Base-by-base conservation (phyloP, 1,140 invertebrate genomes). In the Homalodisca vitripennis region DNA sequence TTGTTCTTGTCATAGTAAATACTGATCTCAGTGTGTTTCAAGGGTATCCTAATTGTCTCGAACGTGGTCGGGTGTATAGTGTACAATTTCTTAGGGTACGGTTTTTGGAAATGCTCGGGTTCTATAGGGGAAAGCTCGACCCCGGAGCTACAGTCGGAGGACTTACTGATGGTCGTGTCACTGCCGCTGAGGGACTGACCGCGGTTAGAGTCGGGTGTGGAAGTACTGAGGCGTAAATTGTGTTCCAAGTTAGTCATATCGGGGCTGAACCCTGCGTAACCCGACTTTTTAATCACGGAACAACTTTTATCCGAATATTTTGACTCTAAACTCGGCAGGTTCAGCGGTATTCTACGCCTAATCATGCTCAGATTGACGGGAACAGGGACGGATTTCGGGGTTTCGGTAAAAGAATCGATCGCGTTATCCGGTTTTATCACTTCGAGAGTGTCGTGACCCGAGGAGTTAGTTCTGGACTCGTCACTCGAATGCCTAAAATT, bases 1-100 rank as follows among this genome's bases (percentile, higher is more conserved):
- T 29, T 63, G 27, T 29, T 63, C 29, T 29, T 63, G 10, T 63
- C 60, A n/a, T 63, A 63, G 30, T 63, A 63, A 26, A 63, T 63
- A 32, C 60, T 32, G 30, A 32, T 32, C n/a, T 63, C 60, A 3
- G 60, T 63, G 17, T 63, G 60, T 32, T 63, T 29, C 60, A 63
- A n/a, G 1, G 60, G 60, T 20, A 63, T 63, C 26, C 27, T 29
- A 12, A 63, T 63, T 2, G 60, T 63, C 30, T 63, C 60, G 3
- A 63, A 29, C 20, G 60, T 63, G 1, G 60, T 63, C 1, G 60
- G 60, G 31, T 63, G 60, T 29, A 63, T 63, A 31, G 60, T 63
- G 60, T 32, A 63, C 60, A 63, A 31, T 31, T 29, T 63, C 31
- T 63, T 63, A 22, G 60, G 60, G 29, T 26, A 63, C 1, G 60